Base-by-base conservation (phyloP, 1,140 invertebrate species). In the Heliothis virescens region DNA sequence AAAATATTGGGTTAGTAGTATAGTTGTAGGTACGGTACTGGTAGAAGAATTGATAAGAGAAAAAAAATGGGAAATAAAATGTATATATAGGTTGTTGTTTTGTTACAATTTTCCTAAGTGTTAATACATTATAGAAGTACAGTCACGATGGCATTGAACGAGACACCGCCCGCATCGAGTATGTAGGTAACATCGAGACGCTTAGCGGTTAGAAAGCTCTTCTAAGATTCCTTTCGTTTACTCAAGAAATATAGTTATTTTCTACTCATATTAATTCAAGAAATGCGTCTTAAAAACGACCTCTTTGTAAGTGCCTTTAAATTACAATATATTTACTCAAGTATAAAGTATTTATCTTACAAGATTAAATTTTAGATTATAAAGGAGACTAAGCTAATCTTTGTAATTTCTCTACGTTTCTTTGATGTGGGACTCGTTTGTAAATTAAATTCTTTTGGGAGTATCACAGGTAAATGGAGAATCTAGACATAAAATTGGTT, bases 161-260 rank as follows among this genome's bases (percentile, higher is more conserved):
- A 11, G 59, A 60, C 74, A 63, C 10, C 41, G 18, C 57, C 59
- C 41, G 47, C 47, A 65, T 52, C 47, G 13, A 59, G 73, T 63
- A 53, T 76, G 26, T 76, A 76, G 48, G 74, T 63, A 76, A 65
- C 72, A 74, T 26, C n/a, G 59, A 62, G 48, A 76, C 47, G 59
- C 59, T 76, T 76, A 63, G 74, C 48, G 74, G 59, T 76, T 76
- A 65, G 74, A 76, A 63, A 76, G 60, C 74, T 76, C 48, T 63
- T 53, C 47, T 65, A 76, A 76, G 74, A 76, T 63, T 76, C 73
- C 48, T 75, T 41, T 52, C 59, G 21, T 59, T 53, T 52, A 76
- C 47, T 15, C 47, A 65, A 65, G 59, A 75, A 75, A 62, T 60
- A 26, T 53, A 65, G 65, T 52, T 69, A 69, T 75, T 48, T 76